A percentile compares a stretch with the other conserved stretches of the same genome.
phyloP scores from a whole-genome alignment of 2,888 invertebrate genomes.

The Eupeodes latifasciatus region DNA sequence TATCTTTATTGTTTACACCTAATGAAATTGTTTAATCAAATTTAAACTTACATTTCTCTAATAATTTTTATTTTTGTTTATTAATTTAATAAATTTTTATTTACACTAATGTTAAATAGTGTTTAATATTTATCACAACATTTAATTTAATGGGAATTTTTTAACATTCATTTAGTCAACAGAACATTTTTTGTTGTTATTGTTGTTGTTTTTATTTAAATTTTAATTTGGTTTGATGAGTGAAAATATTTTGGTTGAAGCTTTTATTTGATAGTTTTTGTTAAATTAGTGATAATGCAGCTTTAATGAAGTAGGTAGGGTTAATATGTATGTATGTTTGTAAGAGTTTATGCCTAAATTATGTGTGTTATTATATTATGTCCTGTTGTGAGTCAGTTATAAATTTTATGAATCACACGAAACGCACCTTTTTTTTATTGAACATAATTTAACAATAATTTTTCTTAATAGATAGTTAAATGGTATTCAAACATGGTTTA shows the following conservation, averaged over 20 bases:
- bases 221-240: conserved; percentile 30
- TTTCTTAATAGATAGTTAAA: neutral
- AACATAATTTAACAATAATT: neutral
- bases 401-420: conserved; percentile 9
- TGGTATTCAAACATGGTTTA: neutral
- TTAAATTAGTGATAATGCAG: conserved; percentile 14
- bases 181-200: neutral
- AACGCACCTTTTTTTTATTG: conserved; percentile 2
- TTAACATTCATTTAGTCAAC: conserved; percentile 60
- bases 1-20: conserved; percentile 62
- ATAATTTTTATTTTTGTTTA: neutral
- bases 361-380: neutral
- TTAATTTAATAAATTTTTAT: neutral
- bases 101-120: conserved; percentile 41
- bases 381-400: conserved; percentile 13
- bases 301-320: neutral
- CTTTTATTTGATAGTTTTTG: conserved; percentile 1
- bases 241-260: conserved; percentile 13
- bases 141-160: conserved; percentile 61
- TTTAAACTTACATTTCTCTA: conserved; percentile 23
- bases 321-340: too few species aligned
- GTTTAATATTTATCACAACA: conserved; percentile 55
- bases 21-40: conserved; percentile 67
- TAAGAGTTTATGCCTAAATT: too few species aligned
- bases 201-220: conserved; percentile 4